Conservation (phyloP, 2,888 invertebrate species). For the Drosophila kuntzei region DNA sequence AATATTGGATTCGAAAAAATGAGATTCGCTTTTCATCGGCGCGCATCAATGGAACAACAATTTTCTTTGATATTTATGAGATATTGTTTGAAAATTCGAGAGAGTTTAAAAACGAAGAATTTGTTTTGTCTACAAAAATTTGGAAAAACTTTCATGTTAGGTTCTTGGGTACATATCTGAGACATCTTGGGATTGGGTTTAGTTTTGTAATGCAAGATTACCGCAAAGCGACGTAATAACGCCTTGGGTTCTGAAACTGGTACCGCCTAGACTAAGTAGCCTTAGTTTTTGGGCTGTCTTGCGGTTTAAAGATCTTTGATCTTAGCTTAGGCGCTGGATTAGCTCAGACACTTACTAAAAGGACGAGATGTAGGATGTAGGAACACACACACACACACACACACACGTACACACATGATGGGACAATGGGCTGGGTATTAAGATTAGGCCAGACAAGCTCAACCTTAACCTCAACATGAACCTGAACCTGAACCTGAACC, state of each 20-base stretch:
- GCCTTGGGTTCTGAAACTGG: conserved; percentile 21
- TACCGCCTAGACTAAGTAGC: conserved; percentile 28
- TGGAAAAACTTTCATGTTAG: not conserved
- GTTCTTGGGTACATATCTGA: not conserved
- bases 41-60: not conserved
- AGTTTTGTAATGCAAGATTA: conserved; percentile 43
- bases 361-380: conserved; percentile 35
- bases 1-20: not conserved
- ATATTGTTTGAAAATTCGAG: conserved; percentile 4
- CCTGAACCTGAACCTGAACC: conserved; percentile 46
- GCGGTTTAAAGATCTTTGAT: conserved; percentile 79
- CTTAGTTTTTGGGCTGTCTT: conserved; percentile 38
- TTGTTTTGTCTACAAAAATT: not conserved
- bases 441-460: conserved; percentile 49
- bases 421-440: conserved; percentile 53
- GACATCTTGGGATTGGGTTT: not conserved
- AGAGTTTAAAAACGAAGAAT: not conserved
- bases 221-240: conserved; percentile 36
- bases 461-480: conserved; percentile 34
- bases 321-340: conserved; percentile 77
- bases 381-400: conserved; percentile 29
- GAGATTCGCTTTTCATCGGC: conserved; percentile 1
- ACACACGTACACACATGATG: conserved; percentile 22
- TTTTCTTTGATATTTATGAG: conserved; percentile 17
- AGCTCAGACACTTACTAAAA: conserved; percentile 68